These are phyloP conservation scores for Eristalis arbustorum DNA, from an alignment of 2,888 invertebrate genomes.

Conservation along the genomic window DNA sequence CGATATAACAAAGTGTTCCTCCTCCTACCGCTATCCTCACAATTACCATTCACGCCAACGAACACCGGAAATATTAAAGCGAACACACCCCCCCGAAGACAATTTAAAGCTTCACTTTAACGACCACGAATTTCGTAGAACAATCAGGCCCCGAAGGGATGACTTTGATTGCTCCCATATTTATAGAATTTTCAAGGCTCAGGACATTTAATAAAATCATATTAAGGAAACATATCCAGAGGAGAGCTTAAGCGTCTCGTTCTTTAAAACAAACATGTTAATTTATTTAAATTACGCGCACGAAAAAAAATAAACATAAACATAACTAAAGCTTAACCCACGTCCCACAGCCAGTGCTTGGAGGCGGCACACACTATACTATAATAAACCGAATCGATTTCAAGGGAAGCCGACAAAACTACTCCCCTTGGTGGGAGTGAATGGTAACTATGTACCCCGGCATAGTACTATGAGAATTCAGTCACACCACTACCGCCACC, in stretches of 20 bases:
- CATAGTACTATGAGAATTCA: no score
- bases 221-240: slow-evolving; percentile 7
- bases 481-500: not conserved
- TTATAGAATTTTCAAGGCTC: slow-evolving; percentile 42
- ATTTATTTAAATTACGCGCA: slow-evolving; percentile 49
- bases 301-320: slow-evolving; percentile 31
- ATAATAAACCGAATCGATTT: slow-evolving; percentile 43
- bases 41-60: not conserved
- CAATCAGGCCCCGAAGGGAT: not conserved
- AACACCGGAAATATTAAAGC: not conserved
- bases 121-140: not conserved
- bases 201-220: slow-evolving; percentile 16
- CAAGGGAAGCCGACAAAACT: slow-evolving; percentile 15
- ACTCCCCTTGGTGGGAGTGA: slow-evolving; percentile 3
- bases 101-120: not conserved
- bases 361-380: not conserved
- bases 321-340: slow-evolving; percentile 35
- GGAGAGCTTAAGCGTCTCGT: slow-evolving; percentile 6
- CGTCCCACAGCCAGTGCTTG: not conserved
- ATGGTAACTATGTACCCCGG: slow-evolving; percentile 2
- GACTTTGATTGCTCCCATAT: slow-evolving; percentile 26
- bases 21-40: not conserved
- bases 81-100: not conserved
- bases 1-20: not conserved
- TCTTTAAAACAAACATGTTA: slow-evolving; percentile 48